Conservation (phyloP, 2,797 vertebrate genomes). For the Sciaenops ocellatus region DNA sequence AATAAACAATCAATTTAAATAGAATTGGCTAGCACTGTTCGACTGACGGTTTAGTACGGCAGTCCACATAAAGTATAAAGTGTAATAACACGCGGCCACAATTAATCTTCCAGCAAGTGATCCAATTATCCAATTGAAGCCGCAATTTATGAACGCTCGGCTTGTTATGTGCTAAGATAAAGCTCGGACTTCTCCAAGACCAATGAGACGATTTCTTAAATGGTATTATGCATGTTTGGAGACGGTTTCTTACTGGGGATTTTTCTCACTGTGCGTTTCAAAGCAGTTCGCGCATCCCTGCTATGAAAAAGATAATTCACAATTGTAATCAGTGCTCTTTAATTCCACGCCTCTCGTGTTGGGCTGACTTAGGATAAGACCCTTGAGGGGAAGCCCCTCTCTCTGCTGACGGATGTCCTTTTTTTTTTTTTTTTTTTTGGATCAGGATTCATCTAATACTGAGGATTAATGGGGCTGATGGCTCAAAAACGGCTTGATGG, state of each 20-base stretch:
- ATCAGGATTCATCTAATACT: slow-evolving; percentile 46
- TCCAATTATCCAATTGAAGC: slow-evolving; percentile 81
- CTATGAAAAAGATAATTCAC: slow-evolving; percentile 68
- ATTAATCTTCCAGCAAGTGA: slow-evolving; percentile 78
- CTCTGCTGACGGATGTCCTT: slow-evolving; percentile 49
- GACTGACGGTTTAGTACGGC: slow-evolving; percentile 19
- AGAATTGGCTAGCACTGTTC: neutral
- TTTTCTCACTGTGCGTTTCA: slow-evolving; percentile 60
- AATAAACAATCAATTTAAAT: slow-evolving; percentile 19
- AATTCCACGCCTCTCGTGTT: slow-evolving; percentile 68
- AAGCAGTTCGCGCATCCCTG: slow-evolving; percentile 61
- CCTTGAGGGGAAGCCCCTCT: slow-evolving; percentile 56
- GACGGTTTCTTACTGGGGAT: slow-evolving; percentile 53
- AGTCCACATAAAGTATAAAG: slow-evolving; percentile 58
- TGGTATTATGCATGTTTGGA: slow-evolving; percentile 74
- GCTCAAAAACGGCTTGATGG: slow-evolving; percentile 26
- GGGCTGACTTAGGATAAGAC: slow-evolving; percentile 67
- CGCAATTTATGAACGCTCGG: slow-evolving; percentile 61
- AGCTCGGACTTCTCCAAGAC: slow-evolving; percentile 62
- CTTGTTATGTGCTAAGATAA: slow-evolving; percentile 73
- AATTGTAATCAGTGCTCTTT: slow-evolving; percentile 67
- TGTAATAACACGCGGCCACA: slow-evolving; percentile 59
- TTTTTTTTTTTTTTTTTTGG: slow-evolving; percentile 49
- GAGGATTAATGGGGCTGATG: slow-evolving; percentile 61
- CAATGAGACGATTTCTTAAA: slow-evolving; percentile 64